phyloP scores from a whole-genome alignment of 2,888 invertebrate genomes.

The Brenthis daphne region DNA sequence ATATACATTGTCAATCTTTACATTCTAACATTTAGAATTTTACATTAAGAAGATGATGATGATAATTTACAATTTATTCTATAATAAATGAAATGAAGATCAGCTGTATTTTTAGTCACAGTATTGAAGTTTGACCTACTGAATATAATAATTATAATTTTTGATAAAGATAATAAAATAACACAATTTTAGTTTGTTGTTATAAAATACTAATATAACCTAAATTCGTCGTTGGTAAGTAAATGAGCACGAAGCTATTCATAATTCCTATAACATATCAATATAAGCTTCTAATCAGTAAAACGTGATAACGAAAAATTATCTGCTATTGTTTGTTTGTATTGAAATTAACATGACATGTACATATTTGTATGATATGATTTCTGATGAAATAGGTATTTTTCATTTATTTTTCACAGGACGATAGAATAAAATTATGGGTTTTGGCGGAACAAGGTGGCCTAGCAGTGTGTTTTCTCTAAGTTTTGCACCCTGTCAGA shows the following conservation, averaged over 20 bases:
- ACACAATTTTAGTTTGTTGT: no score
- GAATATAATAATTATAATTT: no score
- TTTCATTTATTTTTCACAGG: background rate
- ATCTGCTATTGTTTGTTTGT: conserved; percentile 8
- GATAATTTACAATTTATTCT: no score
- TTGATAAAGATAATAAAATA: background rate
- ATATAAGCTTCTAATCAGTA: conserved; percentile 14
- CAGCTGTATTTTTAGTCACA: no score
- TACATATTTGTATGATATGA: background rate
- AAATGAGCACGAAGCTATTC: background rate
- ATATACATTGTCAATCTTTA: no score
- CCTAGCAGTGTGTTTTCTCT: conserved; percentile 82
- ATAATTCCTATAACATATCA: background rate
- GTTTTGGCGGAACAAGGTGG: conserved; percentile 79
- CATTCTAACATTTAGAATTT: no score
- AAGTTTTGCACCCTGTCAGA: conserved; percentile 83
- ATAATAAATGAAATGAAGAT: no score
- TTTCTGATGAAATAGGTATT: background rate
- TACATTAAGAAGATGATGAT: no score
- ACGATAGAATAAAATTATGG: conserved; percentile 31
- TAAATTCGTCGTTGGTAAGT: background rate
- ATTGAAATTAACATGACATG: background rate
- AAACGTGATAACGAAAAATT: conserved; percentile 16
- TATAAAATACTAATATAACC: background rate
- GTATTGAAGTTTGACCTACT: no score